A percentile compares a stretch with the other conserved stretches of the same genome.
Evolutionary conservation across 2,113 vertebrate species (phyloP).

Genomic region (Trematocara macrostoma): DNA sequence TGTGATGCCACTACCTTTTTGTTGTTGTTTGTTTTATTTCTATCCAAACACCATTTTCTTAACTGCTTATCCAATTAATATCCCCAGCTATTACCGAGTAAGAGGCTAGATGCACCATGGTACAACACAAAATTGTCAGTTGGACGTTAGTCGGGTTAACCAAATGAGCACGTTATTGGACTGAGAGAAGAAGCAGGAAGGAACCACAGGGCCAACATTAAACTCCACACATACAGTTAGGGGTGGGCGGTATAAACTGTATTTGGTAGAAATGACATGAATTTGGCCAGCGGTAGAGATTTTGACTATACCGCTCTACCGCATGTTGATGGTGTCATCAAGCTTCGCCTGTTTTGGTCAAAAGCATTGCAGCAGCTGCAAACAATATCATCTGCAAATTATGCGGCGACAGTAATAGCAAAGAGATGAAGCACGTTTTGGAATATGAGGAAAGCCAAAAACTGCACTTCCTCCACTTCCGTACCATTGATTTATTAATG

Average conservation of each 20-base stretch:
- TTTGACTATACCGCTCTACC: neutral
- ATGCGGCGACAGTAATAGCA: neutral
- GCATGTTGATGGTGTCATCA: neutral
- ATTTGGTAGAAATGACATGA: neutral
- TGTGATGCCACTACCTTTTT: neutral
- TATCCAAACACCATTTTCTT: neutral
- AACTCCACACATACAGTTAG: neutral
- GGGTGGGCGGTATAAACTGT: neutral
- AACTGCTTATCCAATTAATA: neutral
- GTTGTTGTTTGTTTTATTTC: neutral
- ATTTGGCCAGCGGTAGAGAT: neutral
- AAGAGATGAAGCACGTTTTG: neutral
- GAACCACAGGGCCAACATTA: neutral
- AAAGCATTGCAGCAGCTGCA: neutral
- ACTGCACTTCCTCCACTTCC: neutral
- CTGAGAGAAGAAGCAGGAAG: neutral
- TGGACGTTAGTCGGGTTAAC: neutral
- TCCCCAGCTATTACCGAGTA: neutral
- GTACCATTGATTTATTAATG: neutral
- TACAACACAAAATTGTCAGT: neutral
- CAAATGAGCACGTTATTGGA: neutral
- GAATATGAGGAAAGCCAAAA: neutral
- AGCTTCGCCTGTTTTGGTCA: neutral
- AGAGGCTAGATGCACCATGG: neutral
- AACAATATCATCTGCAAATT: neutral